These are phyloP conservation scores for Hyposmocoma kahamanoa DNA, from an alignment of 1,140 invertebrate genomes.

Conservation along the genomic window DNA sequence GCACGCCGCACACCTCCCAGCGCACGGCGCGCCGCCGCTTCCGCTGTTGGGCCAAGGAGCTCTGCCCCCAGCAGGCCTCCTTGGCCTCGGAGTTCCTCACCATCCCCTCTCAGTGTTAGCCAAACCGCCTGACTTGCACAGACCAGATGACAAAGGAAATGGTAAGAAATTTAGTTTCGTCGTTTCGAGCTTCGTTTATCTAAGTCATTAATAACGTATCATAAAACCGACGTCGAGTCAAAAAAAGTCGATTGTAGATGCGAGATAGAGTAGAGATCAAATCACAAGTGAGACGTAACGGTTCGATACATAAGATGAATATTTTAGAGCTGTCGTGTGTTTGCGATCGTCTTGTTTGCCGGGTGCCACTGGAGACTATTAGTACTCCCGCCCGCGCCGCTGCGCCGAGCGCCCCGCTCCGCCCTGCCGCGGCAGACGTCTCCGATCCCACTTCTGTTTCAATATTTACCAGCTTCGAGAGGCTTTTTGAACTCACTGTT, in stretches of 20 bases:
- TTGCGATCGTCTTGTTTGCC: conserved; percentile 59
- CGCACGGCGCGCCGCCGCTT: conserved; percentile 83
- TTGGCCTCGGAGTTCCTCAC: conserved; percentile 73
- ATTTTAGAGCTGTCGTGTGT: conserved; percentile 55
- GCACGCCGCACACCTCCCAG: conserved; percentile 91
- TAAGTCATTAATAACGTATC: no score
- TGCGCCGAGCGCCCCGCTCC: conserved; percentile 11
- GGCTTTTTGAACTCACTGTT: conserved; percentile 71
- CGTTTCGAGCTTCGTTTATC: no score
- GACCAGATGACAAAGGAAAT: conserved; percentile 74
- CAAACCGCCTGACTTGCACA: conserved; percentile 83
- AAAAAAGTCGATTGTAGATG: no score
- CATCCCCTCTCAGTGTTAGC: conserved; percentile 78
- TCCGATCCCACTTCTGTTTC: conserved; percentile 68
- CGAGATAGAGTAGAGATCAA: neutral
- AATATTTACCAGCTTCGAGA: conserved; percentile 71
- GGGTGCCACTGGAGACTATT: conserved; percentile 65
- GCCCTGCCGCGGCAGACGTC: conserved; percentile 40
- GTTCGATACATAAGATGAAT: conserved; percentile 57
- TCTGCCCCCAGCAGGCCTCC: conserved; percentile 76
- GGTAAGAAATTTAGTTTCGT: conserved; percentile 77
- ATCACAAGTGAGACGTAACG: conserved; percentile 21
- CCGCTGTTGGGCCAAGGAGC: conserved; percentile 81
- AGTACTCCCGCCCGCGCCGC: conserved; percentile 28
- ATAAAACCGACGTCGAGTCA: conserved; percentile 5